Evolutionary conservation across 2,113 vertebrate genomes (phyloP), one percentile per base, ranked within the genome.

Genomic region (Oncorhynchus mykiss): DNA sequence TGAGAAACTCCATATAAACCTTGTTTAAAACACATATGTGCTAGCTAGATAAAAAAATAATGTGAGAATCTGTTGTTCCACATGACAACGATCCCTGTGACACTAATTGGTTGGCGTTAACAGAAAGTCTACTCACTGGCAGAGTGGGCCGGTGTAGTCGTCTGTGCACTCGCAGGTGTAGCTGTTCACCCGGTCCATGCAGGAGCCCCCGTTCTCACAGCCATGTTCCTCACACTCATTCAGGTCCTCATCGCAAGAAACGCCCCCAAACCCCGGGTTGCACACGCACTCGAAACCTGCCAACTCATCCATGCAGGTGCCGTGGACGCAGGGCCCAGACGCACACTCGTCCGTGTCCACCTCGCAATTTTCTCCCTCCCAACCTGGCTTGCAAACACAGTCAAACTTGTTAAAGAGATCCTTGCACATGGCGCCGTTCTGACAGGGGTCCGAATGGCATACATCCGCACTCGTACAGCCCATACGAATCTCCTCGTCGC

Each of bases 241-340:
- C 0, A 95, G 79, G 0, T 96, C 92, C 78, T 91, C 89, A 7
- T 95, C 92, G 9, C 97, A 99, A 60, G 84, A 87, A 2, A 80
- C 88, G 1, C 97, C 97, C 0, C 80, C 84, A 48, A 94, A 97
- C 0, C 97, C 97, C 0, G 85, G 87, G 34, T 89, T 85, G 81
- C 97, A 99, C 0, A 75, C 83, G 18, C 97, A 99, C 86, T 94
- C 90, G 31, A 95, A 98, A 0, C 91, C 91, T 0, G 93, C 95
- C 0, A 94, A 85, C 1, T 82, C 88, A 1, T 95, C 93, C 0
- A 79, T 85, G 49, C 97, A 99, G 72, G 62, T 77, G 16, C 97
- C 97, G 0, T 95, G 93, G 4, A 90, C 78, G 0, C 97, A 99
- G 0, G 95, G 96, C 70, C 79, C 89, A 0, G 95, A 91, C 3